Evolutionary conservation across 2,888 invertebrate species (phyloP), one percentile per base, ranked within the genome.

Genomic region (Carterocephalus palaemon): DNA sequence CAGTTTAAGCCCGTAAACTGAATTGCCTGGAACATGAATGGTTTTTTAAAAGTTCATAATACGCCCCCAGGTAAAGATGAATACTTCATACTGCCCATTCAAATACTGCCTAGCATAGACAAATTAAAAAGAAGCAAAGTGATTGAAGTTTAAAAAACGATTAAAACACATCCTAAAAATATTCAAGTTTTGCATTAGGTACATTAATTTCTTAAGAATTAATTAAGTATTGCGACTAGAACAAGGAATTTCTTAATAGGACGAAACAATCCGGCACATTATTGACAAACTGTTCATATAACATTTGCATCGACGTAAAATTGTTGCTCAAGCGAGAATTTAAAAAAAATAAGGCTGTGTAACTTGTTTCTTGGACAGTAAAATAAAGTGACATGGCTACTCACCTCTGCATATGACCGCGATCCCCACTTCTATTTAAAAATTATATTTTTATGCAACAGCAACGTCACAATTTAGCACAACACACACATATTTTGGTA

Each of bases 301-400:
- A 9, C n/a, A 4, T 17, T 12, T 10, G 31, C 24, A 41, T 23
- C 17, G n/a, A 16, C 15, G 20, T 19, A 38, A 28, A 15, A 13
- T 12, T 39, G 6, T 40, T 40, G 39, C 39, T 15, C 10, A 23
- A 22, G 16, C 9, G 31, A n/a, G n/a, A n/a, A n/a, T n/a, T n/a
- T 47, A 40, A 51, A 48, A 46, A 48, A 52, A 55, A 49, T 50
- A 51, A 49, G 50, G 23, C 47, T 51, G 40, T 7, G 37, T 51
- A 57, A 56, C 57, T 48, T 49, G 57, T 57, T 53, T 41, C 31
- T 43, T 42, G 23, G 33, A 41, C 10, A 8, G 23, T 19, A 51
- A 54, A 57, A 57, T 50, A 51, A 57, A 46, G 47, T 47, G 41
- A 39, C 32, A 49, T 47, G 39, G 34, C 43, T 24, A 50, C 50